phyloP scores from a whole-genome alignment of 2,888 invertebrate genomes.

The Notodonta dromedarius region DNA sequence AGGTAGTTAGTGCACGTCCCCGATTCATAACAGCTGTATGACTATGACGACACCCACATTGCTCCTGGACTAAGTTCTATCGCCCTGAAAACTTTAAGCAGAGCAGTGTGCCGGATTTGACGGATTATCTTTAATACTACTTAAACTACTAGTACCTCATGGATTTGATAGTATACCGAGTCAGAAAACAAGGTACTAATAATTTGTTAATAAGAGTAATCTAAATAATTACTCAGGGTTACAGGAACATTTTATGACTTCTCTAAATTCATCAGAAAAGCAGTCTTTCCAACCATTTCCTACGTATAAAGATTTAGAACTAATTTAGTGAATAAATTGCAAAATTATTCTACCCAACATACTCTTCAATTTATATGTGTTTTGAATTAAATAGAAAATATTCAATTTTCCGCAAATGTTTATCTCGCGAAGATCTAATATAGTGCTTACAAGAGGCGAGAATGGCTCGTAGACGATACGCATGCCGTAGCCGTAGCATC shows the following conservation, averaged over 20 bases:
- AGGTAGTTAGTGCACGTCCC: background rate
- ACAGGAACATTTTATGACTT: too few species aligned
- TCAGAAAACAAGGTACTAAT: too few species aligned
- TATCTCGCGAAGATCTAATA: constrained; percentile 10
- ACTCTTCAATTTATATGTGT: too few species aligned
- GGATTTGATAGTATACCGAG: too few species aligned
- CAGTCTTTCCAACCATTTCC: too few species aligned
- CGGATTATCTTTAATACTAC: background rate
- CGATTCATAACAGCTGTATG: background rate
- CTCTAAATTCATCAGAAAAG: too few species aligned
- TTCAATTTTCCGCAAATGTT: background rate
- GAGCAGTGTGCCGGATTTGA: background rate
- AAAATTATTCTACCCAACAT: too few species aligned
- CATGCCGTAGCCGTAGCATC: constrained; percentile 42
- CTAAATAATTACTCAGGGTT: too few species aligned
- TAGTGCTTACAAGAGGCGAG: constrained; percentile 8
- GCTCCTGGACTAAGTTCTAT: background rate
- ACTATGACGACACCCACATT: background rate
- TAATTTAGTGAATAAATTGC: too few species aligned
- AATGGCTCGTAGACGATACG: constrained; percentile 19
- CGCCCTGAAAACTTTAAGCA: background rate
- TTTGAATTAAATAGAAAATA: background rate
- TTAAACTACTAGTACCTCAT: background rate
- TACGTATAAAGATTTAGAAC: too few species aligned
- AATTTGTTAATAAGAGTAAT: too few species aligned